Base-by-base conservation (phyloP, 2,888 invertebrate species). In the Netelia virgata region DNA sequence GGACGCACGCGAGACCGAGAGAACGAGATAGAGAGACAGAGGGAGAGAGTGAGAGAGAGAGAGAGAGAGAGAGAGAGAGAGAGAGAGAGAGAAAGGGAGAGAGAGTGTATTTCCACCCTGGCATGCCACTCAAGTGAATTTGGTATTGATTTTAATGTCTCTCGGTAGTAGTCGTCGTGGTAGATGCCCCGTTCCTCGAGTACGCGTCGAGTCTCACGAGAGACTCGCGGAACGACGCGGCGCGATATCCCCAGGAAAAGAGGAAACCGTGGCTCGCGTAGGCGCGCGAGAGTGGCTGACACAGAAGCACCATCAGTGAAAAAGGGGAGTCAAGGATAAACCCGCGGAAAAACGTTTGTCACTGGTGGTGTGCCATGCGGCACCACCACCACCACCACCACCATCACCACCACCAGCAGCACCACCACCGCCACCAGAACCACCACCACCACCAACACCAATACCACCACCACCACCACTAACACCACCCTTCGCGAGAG, bases 121-220 rank as follows among this genome's bases (percentile, higher is more conserved):
- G 87, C 85, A 83, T 87, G 88, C 88, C 89, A 89, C 90, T 90
- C 90, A 90, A 91, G 90, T 90, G 87, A 89, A 89, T 89, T 90
- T 89, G 88, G 90, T 90, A 91, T 91, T 88, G 91, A 91, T 91
- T 91, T 91, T 90, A 90, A 91, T 90, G 90, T 84, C 86, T 83
- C 85, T 77, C 86, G 84, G 84, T 85, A 69, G 85, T 80, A 82
- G 88, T 82, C 83, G 78, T 80, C 61, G 63, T 53, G 41, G 70
- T 66, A 8, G 83, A 84, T 79, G 69, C 79, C 78, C 74, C 69
- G 64, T 66, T 84, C 84, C 57, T 63, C 61, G 76, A 72, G 82
- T 86, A 84, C 86, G 80, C 77, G 83, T 69, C 16, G 63, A 75
- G 61, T 81, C 81, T 69, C 74, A 59, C 18, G 78, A 66, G 77